phyloP scores from a whole-genome alignment of 2,888 invertebrate genomes.

The Drosophila kokeensis region DNA sequence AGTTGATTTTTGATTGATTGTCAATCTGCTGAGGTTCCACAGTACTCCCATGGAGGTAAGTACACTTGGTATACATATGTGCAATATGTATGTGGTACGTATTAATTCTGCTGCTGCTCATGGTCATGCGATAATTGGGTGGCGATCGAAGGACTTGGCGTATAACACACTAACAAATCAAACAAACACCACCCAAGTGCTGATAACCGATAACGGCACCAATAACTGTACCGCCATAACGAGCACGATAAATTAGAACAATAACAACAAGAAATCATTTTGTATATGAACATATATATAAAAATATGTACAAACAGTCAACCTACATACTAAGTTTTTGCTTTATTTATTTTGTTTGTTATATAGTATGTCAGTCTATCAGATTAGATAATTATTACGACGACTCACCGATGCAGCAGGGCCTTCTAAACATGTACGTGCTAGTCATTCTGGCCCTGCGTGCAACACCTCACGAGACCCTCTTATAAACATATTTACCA shows the following conservation, averaged over 20 bases:
- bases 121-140: conserved; percentile 29
- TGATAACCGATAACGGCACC: conserved; percentile 68
- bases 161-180: conserved; percentile 3
- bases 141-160: conserved; percentile 59
- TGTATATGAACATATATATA: neutral
- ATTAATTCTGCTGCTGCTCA: conserved; percentile 10
- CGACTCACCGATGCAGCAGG: conserved; percentile 41
- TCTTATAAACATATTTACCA: conserved; percentile 4
- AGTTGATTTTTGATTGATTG: conserved; percentile 71
- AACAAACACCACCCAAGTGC: conserved; percentile 29
- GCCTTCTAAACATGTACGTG: conserved; percentile 9
- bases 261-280: conserved; percentile 44
- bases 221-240: conserved; percentile 43
- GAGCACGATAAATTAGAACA: conserved; percentile 61
- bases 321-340: conserved; percentile 24
- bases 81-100: neutral
- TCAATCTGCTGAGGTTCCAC: conserved; percentile 13
- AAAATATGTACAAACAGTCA: conserved; percentile 1
- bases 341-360: neutral
- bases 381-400: conserved; percentile 60
- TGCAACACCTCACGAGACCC: conserved; percentile 22
- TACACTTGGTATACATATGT: conserved; percentile 4
- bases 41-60: neutral
- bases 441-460: conserved; percentile 30
- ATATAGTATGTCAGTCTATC: conserved; percentile 41